These are phyloP conservation scores for Tachycineta bicolor DNA, from an alignment of 2,113 vertebrate genomes.

Conservation along the genomic window DNA sequence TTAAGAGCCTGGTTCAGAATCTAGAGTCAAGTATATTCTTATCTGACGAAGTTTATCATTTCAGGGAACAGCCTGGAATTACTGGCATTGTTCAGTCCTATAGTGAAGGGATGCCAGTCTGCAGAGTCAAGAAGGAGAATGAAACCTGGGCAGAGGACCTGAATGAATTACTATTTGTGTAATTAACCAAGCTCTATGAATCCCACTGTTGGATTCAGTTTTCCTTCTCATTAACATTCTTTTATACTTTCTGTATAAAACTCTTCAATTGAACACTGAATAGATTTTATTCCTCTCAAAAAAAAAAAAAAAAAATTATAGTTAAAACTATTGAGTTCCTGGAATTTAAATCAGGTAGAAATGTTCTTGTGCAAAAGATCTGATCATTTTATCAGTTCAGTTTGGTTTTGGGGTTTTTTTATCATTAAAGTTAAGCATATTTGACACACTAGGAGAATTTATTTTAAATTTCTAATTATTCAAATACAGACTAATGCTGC, in stretches of 20 bases:
- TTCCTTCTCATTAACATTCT: slow-evolving; percentile 5
- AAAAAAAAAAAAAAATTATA: not conserved
- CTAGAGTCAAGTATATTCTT: not conserved
- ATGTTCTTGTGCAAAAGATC: not conserved
- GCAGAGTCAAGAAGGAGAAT: not conserved
- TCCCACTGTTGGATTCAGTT: not conserved
- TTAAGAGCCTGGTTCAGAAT: not conserved
- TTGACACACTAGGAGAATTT: slow-evolving; percentile 31
- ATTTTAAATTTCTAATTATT: slow-evolving; percentile 49
- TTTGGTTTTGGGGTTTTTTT: not conserved
- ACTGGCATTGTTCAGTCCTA: not conserved
- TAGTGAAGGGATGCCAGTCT: not conserved
- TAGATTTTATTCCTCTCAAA: not conserved
- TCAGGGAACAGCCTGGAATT: not conserved
- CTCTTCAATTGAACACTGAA: not conserved
- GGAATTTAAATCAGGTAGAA: slow-evolving; percentile 29
- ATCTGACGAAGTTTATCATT: not conserved
- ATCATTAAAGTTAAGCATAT: slow-evolving; percentile 26
- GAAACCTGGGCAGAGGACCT: not conserved
- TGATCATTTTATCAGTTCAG: not conserved
- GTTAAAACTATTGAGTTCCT: not conserved
- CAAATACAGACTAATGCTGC: slow-evolving; percentile 20
- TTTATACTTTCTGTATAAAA: not conserved
- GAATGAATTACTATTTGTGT: slow-evolving; percentile 7
- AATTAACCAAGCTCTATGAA: slow-evolving; percentile 14